Base-by-base conservation (phyloP, 2,888 invertebrate species). In the Opisthograptis luteolata region DNA sequence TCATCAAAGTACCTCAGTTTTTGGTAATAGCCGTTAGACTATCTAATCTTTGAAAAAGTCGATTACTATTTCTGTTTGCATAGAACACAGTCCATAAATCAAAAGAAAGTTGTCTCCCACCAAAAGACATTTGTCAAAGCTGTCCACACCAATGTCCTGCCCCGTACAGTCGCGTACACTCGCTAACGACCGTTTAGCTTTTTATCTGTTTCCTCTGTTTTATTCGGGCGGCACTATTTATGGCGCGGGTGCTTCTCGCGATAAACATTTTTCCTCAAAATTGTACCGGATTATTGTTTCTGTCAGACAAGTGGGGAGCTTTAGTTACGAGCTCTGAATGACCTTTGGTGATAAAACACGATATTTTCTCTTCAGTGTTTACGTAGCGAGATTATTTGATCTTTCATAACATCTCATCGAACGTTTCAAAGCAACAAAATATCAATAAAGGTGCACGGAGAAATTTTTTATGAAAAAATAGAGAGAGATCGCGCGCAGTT, bases 251-350 rank as follows among this genome's bases (percentile, higher is more conserved):
- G 90, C 79, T 76, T 70, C 65, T 62, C 58, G 78, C 78, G 91
- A 91, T 91, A 91, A 90, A 86, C 79, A 77, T 79, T 85, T 48
- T 81, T 81, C 81, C 83, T 82, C 78, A 78, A 83, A 86, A 84
- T 71, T 80, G 81, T 76, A 69, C 53, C 63, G 81, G 84, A 87
- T 89, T 87, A 87, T 87, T 88, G 89, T 86, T 87, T 81, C 78
- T 83, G 80, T 80, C 83, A 76, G 79, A 73, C 71, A 75, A 76
- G 73, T 71, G 75, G 80, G 81, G 79, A 73, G 69, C 64, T 67
- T 81, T 76, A 87, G 79, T 84, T 86, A 87, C 80, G 84, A 76
- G 73, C 70, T 59, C 58, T 61, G 74, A 76, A 71, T 84, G 84
- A 86, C 86, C 86, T 85, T 73, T 58, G 61, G 56, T 66, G 76